Evolutionary conservation across 2,888 invertebrate genomes (phyloP).

Genomic region (Meteorus colon): DNA sequence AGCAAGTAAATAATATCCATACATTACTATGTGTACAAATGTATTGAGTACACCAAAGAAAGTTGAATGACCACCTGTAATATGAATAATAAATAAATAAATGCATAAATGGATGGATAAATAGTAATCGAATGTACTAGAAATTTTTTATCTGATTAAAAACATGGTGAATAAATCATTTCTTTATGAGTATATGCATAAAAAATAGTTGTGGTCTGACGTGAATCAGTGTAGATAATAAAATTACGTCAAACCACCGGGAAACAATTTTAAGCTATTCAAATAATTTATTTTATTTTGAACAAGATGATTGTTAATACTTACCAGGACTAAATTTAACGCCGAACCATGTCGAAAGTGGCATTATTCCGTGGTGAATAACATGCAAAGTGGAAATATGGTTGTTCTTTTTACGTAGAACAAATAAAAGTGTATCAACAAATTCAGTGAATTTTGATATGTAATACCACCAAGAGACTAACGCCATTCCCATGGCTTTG

Average conservation of each 20-base stretch:
- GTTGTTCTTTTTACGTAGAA: constrained; percentile 92
- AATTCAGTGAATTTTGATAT: constrained; percentile 96
- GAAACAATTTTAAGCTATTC: background rate
- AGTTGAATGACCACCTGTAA: constrained; percentile 89
- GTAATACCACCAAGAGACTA: constrained; percentile 95
- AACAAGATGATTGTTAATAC: constrained; percentile 52
- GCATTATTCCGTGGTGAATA: constrained; percentile 97
- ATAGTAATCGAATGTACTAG: background rate
- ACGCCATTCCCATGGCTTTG: constrained; percentile 83
- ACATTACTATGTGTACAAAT: constrained; percentile 97
- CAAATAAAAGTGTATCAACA: constrained; percentile 95
- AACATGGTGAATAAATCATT: background rate
- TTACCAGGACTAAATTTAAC: constrained; percentile 90
- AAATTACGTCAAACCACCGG: constrained; percentile 9
- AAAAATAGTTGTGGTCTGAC: background rate
- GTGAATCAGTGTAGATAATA: constrained; percentile 49
- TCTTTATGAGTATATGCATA: background rate
- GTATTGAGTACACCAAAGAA: constrained; percentile 96
- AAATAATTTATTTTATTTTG: constrained; percentile 2
- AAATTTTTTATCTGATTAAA: constrained; percentile 8
- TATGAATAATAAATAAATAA: constrained; percentile 27
- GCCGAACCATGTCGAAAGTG: constrained; percentile 93
- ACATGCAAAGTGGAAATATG: constrained; percentile 93
- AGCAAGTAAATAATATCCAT: constrained; percentile 91
- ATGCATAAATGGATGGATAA: constrained; percentile 8